A percentile compares a stretch with the other conserved stretches of the same genome.
Evolutionary conservation across 2,888 invertebrate genomes (phyloP).

Genomic region (Isoperla grammatica): DNA sequence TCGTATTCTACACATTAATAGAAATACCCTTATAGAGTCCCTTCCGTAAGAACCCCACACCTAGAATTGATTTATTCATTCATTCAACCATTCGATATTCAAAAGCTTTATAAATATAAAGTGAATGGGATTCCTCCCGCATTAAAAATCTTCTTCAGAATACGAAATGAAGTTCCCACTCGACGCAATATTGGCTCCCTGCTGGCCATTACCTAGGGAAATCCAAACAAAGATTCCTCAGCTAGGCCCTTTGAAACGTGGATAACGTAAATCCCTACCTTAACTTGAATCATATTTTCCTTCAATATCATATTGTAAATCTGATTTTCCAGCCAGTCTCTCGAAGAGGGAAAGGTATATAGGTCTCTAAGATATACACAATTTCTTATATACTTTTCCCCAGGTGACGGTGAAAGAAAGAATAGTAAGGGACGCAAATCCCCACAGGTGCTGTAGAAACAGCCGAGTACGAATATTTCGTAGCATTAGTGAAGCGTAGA

Average conservation of each 20-base stretch:
- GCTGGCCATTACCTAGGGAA: no score
- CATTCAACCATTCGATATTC: no score
- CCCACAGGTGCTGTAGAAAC: conserved; percentile 12
- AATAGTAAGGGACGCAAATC: conserved; percentile 20
- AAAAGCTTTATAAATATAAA: no score
- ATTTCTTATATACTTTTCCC: conserved; percentile 23
- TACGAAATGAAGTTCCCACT: no score
- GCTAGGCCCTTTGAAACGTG: conserved; percentile 5
- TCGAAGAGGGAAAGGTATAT: conserved; percentile 6
- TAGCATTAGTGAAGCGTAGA: not conserved
- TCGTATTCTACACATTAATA: no score
- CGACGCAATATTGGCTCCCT: no score
- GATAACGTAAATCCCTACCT: conserved; percentile 7
- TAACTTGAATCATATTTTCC: conserved; percentile 17
- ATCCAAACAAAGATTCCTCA: not conserved
- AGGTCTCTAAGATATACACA: conserved; percentile 15
- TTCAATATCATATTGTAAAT: conserved; percentile 19
- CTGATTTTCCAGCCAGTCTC: conserved; percentile 12
- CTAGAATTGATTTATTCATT: no score
- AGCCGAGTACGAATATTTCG: not conserved
- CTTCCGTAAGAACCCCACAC: no score
- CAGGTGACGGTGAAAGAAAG: conserved; percentile 21
- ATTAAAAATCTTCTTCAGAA: no score
- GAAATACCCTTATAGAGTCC: no score
- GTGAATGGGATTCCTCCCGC: no score